Conservation (phyloP, 2,797 vertebrate genomes). For the Lepidocolaptes lacrymiger region DNA sequence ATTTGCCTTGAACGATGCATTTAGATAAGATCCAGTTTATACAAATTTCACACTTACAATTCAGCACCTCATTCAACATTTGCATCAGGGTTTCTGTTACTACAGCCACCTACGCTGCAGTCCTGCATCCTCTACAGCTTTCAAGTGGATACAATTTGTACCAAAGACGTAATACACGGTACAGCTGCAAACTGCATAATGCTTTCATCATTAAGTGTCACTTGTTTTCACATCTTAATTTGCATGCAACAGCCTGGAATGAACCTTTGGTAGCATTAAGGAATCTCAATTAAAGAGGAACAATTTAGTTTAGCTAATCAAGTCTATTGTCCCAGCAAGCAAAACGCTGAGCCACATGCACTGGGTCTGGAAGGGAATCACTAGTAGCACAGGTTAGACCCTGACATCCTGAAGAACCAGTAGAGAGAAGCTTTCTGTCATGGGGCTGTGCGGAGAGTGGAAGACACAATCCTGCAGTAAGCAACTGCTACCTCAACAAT, state of each 20-base stretch:
- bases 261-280: constrained; percentile 42
- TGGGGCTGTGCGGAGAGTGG: background rate
- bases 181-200: constrained; percentile 59
- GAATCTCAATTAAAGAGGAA: constrained; percentile 41
- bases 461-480: background rate
- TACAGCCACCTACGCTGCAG: constrained; percentile 40
- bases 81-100: constrained; percentile 14
- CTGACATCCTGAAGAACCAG: background rate
- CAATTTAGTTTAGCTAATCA: constrained; percentile 55
- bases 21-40: background rate
- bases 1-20: background rate
- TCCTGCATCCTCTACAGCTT: constrained; percentile 42
- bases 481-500: constrained; percentile 19
- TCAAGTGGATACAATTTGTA: constrained; percentile 60
- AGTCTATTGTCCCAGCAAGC: constrained; percentile 17
- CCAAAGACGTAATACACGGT: background rate
- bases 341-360: background rate
- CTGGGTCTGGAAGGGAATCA: background rate
- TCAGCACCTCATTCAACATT: background rate
- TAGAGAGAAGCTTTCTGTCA: background rate
- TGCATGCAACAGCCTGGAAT: constrained; percentile 58
- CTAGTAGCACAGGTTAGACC: background rate
- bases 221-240: constrained; percentile 65
- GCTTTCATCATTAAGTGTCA: constrained; percentile 56
- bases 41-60: background rate